phyloP scores from a whole-genome alignment of 2,113 vertebrate genomes.

The Tursiops truncatus region DNA sequence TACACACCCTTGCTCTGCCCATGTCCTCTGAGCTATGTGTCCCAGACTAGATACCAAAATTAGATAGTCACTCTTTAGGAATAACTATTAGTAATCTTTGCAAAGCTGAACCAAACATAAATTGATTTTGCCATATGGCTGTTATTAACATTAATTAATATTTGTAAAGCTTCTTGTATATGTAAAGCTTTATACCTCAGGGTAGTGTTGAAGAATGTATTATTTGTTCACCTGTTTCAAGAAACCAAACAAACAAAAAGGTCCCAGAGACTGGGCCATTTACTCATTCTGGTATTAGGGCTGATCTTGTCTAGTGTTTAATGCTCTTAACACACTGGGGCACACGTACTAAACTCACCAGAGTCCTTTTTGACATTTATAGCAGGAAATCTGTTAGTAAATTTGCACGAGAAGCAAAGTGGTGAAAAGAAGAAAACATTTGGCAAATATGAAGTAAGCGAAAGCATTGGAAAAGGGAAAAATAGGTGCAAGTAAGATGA shows the following conservation, averaged over 20 bases:
- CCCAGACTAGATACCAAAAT: background rate
- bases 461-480: background rate
- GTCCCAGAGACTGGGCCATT: slow-evolving; percentile 2
- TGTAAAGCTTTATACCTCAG: slow-evolving; percentile 39
- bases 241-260: slow-evolving; percentile 42
- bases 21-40: background rate
- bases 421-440: background rate
- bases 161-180: slow-evolving; percentile 46
- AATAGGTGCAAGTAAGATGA: background rate
- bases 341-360: slow-evolving; percentile 12
- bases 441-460: background rate
- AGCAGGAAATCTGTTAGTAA: slow-evolving; percentile 38
- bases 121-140: slow-evolving; percentile 48
- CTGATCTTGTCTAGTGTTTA: slow-evolving; percentile 48
- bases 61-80: background rate
- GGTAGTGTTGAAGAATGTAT: slow-evolving; percentile 47
- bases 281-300: slow-evolving; percentile 8
- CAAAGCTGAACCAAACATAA: slow-evolving; percentile 49
- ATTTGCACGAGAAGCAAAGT: slow-evolving; percentile 45
- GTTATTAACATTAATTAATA: slow-evolving; percentile 69
- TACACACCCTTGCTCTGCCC: background rate
- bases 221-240: slow-evolving; percentile 54
- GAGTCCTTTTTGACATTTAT: slow-evolving; percentile 54
- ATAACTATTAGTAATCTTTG: slow-evolving; percentile 10
- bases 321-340: slow-evolving; percentile 7